Percentiles rank a stretch among this genome's conserved stretches.
These are phyloP conservation scores for Syrrhaptes paradoxus DNA, from an alignment of 2,113 vertebrate genomes.

Conservation along the genomic window DNA sequence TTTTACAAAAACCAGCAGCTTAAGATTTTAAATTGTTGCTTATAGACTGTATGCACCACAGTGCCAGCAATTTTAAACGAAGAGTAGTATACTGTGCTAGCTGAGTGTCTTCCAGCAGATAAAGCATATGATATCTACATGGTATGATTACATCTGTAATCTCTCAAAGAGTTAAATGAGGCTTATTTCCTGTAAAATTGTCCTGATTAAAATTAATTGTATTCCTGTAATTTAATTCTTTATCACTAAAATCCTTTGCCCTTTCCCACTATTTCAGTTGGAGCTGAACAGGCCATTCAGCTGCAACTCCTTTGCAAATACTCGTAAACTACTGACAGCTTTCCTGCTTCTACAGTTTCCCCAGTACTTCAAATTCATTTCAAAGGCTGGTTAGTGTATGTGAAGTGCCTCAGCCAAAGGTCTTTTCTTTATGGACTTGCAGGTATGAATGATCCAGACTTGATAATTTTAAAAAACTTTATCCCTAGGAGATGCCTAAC, in stretches of 20 bases:
- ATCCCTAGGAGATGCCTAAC: not conserved
- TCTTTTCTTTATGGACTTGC: not conserved
- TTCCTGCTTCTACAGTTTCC: not conserved
- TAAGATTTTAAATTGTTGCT: not conserved
- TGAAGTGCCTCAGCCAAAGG: not conserved
- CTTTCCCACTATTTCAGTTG: not conserved
- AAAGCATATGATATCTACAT: not conserved
- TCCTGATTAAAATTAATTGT: not conserved
- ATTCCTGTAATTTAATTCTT: not conserved
- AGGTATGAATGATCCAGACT: not conserved
- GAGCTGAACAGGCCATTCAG: not conserved
- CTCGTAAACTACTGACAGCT: not conserved
- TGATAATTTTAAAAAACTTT: not conserved
- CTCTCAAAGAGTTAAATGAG: not conserved
- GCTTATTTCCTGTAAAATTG: not conserved
- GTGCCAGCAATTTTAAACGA: not conserved
- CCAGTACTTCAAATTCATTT: not conserved
- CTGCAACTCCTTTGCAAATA: not conserved
- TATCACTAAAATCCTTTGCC: not conserved
- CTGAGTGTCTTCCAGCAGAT: not conserved
- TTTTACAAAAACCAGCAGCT: not conserved
- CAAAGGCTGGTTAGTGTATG: not conserved
- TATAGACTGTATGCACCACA: not conserved
- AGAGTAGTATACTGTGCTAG: not conserved
- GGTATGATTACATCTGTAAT: not conserved